Conservation (phyloP, 2,888 invertebrate species). For the Tiliacea citrago region DNA sequence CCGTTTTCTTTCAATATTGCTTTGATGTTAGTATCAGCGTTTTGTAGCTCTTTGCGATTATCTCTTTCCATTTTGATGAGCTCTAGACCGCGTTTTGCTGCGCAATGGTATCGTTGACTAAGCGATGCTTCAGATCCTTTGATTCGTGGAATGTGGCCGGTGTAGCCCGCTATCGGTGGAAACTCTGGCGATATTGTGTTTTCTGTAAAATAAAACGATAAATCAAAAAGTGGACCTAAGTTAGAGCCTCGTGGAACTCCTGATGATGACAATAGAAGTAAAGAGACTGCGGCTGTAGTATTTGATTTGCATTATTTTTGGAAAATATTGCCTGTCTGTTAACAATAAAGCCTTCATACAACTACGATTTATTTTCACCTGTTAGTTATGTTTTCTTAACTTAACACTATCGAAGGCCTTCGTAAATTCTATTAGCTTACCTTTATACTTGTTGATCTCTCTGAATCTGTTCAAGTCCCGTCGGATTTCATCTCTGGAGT, state of each 20-base stretch:
- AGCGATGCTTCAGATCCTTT: slow-evolving; percentile 92
- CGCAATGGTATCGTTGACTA: slow-evolving; percentile 93
- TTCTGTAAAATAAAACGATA: slow-evolving; percentile 83
- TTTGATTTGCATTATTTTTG: background rate
- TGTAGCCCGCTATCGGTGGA: slow-evolving; percentile 94
- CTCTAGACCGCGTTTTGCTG: slow-evolving; percentile 92
- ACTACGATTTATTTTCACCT: background rate
- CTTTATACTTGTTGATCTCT: slow-evolving; percentile 90
- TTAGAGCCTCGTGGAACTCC: slow-evolving; percentile 54
- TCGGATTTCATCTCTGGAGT: slow-evolving; percentile 90
- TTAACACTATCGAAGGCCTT: slow-evolving; percentile 14
- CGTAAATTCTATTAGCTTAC: slow-evolving; percentile 69
- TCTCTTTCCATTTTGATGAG: slow-evolving; percentile 90
- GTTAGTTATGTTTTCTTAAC: background rate
- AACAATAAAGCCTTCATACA: background rate
- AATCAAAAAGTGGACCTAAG: slow-evolving; percentile 29
- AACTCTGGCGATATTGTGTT: slow-evolving; percentile 92
- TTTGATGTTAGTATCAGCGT: slow-evolving; percentile 82
- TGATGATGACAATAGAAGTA: background rate
- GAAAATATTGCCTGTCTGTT: background rate
- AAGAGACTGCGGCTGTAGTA: background rate
- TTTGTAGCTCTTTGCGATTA: slow-evolving; percentile 83
- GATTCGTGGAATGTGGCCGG: slow-evolving; percentile 93
- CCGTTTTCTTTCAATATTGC: slow-evolving; percentile 83
- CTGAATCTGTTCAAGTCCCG: slow-evolving; percentile 87